These are phyloP conservation scores for Caenorhabditis becei DNA, from an alignment of 2,888 invertebrate genomes.

Conservation along the genomic window DNA sequence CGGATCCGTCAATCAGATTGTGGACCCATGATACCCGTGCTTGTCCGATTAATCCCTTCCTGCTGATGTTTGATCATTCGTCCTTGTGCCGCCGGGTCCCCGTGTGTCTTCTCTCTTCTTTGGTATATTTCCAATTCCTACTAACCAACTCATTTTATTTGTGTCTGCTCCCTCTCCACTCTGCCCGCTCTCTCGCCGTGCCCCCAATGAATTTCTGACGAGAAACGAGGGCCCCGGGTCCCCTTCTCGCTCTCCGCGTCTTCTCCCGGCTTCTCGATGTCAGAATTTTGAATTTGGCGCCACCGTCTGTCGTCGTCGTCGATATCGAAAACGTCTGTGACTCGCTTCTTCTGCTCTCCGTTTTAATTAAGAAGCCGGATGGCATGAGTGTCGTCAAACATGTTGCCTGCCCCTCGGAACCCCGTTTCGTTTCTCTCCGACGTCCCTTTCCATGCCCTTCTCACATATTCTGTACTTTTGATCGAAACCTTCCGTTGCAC, in stretches of 20 bases:
- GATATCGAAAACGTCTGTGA: not conserved
- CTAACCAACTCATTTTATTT: slow-evolving; percentile 60
- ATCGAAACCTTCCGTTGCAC: slow-evolving; percentile 6
- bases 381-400: not conserved
- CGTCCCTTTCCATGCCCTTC: not conserved
- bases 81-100: not conserved
- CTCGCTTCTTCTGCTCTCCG: not conserved
- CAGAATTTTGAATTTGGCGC: slow-evolving; percentile 60
- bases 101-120: slow-evolving; percentile 17
- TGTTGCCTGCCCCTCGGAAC: slow-evolving; percentile 6
- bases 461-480: slow-evolving; percentile 6
- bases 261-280: slow-evolving; percentile 23
- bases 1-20: slow-evolving; percentile 1
- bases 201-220: slow-evolving; percentile 59
- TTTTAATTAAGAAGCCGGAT: slow-evolving; percentile 51
- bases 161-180: slow-evolving; percentile 18
- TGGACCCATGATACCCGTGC: not conserved
- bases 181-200: slow-evolving; percentile 4
- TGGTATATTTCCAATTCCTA: slow-evolving; percentile 32
- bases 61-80: slow-evolving; percentile 32
- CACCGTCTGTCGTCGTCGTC: not conserved
- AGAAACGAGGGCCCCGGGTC: slow-evolving; percentile 8
- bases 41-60: not conserved
- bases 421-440: not conserved
- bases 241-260: slow-evolving; percentile 6